Evolutionary conservation across 2,888 invertebrate genomes (phyloP).

Genomic region (Epiblema foenella): DNA sequence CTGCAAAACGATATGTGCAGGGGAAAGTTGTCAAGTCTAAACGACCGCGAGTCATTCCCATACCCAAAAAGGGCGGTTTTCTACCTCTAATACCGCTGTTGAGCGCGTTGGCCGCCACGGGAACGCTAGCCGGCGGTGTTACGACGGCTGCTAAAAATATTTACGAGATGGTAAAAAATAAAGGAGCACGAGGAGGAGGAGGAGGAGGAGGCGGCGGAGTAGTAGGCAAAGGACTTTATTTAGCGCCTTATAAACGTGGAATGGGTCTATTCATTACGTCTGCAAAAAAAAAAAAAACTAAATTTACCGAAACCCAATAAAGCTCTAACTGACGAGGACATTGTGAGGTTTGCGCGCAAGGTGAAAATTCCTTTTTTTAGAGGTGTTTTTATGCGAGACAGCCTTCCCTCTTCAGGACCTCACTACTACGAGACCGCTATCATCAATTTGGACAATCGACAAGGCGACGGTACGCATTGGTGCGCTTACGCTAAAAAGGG

Average conservation of each 20-base stretch:
- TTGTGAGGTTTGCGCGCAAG: background rate
- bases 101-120: no score
- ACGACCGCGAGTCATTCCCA: conserved; percentile 11
- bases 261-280: no score
- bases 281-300: no score
- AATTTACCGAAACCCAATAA: no score
- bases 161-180: no score
- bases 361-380: conserved; percentile 15
- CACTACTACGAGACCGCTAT: conserved; percentile 25
- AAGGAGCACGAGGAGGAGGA: no score
- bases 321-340: conserved; percentile 14
- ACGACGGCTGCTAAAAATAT: no score
- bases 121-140: no score
- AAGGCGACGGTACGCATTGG: conserved; percentile 14
- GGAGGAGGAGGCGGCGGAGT: no score
- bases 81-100: no score
- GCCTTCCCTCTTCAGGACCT: background rate
- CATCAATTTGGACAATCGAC: conserved; percentile 15
- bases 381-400: conserved; percentile 32
- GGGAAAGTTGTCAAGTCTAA: conserved; percentile 8
- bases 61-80: conserved; percentile 22
- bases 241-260: no score
- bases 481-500: conserved; percentile 18
- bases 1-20: background rate
- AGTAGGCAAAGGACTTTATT: no score